phyloP scores from a whole-genome alignment of 2,797 vertebrate genomes.

The Muscicapa comitata region DNA sequence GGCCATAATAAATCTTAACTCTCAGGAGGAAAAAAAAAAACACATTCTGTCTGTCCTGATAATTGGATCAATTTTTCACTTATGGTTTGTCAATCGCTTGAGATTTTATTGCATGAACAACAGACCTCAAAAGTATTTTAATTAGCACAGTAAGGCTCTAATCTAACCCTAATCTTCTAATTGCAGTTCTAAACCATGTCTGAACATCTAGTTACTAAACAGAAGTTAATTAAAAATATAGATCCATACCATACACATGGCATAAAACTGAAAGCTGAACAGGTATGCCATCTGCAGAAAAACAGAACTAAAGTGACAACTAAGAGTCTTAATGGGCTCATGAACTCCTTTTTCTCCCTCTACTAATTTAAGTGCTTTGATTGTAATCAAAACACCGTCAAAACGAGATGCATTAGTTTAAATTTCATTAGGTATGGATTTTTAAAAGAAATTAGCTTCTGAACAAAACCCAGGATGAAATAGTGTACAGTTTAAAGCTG shows the following conservation, averaged over 20 bases:
- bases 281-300: neutral
- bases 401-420: neutral
- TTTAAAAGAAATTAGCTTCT: neutral
- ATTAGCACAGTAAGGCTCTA: slow-evolving; percentile 59
- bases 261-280: neutral
- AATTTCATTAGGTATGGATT: neutral
- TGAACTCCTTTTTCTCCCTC: neutral
- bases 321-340: neutral
- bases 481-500: neutral
- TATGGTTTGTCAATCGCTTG: slow-evolving; percentile 65
- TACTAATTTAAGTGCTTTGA: neutral
- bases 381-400: neutral
- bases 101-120: slow-evolving; percentile 68
- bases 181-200: slow-evolving; percentile 45
- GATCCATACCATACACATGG: slow-evolving; percentile 13
- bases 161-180: slow-evolving; percentile 58
- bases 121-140: slow-evolving; percentile 68
- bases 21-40: neutral
- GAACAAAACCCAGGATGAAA: neutral
- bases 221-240: slow-evolving; percentile 74
- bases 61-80: slow-evolving; percentile 75
- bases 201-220: slow-evolving; percentile 65
- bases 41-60: slow-evolving; percentile 46
- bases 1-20: slow-evolving; percentile 66
- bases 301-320: neutral